Base-by-base conservation (phyloP, 2,888 invertebrate species). In the Hofmannophila pseudospretella region DNA sequence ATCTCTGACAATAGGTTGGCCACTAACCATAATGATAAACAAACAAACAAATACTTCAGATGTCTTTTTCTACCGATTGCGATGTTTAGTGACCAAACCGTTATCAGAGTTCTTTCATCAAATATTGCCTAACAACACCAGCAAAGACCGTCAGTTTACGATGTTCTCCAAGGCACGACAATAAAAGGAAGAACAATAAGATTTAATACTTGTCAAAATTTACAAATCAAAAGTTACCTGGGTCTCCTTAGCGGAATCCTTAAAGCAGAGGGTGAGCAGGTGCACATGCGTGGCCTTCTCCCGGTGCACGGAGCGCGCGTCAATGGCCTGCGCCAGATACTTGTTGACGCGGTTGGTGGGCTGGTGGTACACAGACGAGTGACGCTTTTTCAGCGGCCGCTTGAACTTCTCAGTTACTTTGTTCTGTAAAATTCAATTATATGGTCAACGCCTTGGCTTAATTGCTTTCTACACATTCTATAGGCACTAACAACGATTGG, bases 281-380 rank as follows among this genome's bases (percentile, higher is more conserved):
- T 96, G 95, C 34, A 96, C 96, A 67, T 96, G 95, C 34, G 93
- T 93, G 12, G 94, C 93, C 79, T 96, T 96, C 76, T 96, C 96
- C 41, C 95, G 90, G 69, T 96, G 96, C 42, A 96, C 95, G 64
- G 95, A 95, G 46, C 96, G 89, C 20, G 96, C 96, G 70, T 95
- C 95, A 55, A 96, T 96, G 19, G 96, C 96, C 80, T 96, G 95
- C 42, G 95, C 94, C 59, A 97, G 89, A 81, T 94, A 96, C 74
- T 96, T 96, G 88, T 96, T 96, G 40, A 96, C 96, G 51, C 96
- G 91, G 82, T 96, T 96, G 23, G 94, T 94, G 22, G 96, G 95
- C 79, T 95, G 95, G 82, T 95, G 94, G 77, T 94, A 94, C 47
- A 94, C 92, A 69, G 93, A 93, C 52, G 94, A 94, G 78, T 94